Base-by-base conservation (phyloP, 2,113 vertebrate species). In the Larimichthys polyactis region DNA sequence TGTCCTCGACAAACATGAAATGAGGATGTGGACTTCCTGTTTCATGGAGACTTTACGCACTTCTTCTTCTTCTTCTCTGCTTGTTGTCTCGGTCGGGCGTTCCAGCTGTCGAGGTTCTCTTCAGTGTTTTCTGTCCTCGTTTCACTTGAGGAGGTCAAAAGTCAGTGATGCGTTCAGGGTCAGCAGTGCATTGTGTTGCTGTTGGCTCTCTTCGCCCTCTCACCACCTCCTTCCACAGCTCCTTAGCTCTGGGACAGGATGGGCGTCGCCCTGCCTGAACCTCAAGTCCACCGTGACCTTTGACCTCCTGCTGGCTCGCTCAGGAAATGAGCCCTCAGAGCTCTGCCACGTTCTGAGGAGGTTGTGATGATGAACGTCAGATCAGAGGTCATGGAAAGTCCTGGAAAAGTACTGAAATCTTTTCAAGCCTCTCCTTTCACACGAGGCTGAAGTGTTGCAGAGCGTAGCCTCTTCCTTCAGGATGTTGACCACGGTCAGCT, bases 181-280 rank as follows among this genome's bases (percentile, higher is more conserved):
- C 58, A 74, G 81, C 24, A 0, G 83, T 51, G 36, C 54, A 27
- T 69, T 84, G 81, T 79, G 67, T 78, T 49, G 36, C 73, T 10
- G 27, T 63, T 12, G 60, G 24, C 64, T 40, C 67, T 12, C 11
- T 44, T 12, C 12, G n/a, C 4, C 44, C 44, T 4, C 44, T 36
- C 51, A 17, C 43, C 11, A 20, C 17, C 68, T 44, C 43, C 68
- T 57, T 65, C 36, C 22, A 10, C 52, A 7, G 60, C 51, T 49
- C 48, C 24, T n/a, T 22, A 72, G 24, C 40, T 72, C n/a, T 51
- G 72, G 60, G 52, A 85, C 87, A 85, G 90, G 91, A 92, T 86
- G 87, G 91, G 89, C 77, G 89, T 84, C n/a, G 17, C 22, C 62
- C 29, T 9, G 22, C 74, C 58, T 83, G 82, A 82, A 68, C 79